Conservation (phyloP, 2,113 vertebrate species). For the Phalacrocorax brasilianus region DNA sequence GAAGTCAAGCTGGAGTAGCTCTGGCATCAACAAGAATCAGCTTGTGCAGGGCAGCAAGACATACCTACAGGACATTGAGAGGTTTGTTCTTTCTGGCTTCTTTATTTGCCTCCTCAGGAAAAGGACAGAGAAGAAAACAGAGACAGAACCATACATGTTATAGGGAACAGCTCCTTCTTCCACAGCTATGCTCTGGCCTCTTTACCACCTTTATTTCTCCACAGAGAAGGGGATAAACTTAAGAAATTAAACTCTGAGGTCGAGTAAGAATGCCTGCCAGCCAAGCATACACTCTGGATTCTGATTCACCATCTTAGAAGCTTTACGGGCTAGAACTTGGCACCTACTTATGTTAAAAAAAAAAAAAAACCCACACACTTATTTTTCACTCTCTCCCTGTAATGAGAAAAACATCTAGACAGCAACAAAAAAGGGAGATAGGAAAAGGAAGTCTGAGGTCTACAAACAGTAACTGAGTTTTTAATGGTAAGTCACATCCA, state of each 20-base stretch:
- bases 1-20: background rate
- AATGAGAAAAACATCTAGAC: background rate
- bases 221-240: background rate
- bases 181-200: background rate
- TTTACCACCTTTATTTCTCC: background rate
- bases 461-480: background rate
- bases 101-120: background rate
- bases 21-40: background rate
- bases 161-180: background rate
- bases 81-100: background rate
- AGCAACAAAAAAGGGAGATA: background rate
- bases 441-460: background rate
- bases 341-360: background rate
- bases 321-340: background rate
- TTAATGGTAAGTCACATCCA: background rate
- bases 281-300: background rate
- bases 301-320: background rate
- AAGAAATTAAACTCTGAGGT: background rate
- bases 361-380: background rate
- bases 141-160: fast-evolving
- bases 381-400: background rate
- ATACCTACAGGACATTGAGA: background rate
- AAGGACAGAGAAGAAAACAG: background rate
- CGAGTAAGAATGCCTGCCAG: background rate
- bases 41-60: background rate